A percentile compares a stretch with the other conserved stretches of the same genome.
Evolutionary conservation across 2,113 vertebrate genomes (phyloP).

Genomic region (zebrafish (Danio rerio)): GRCz12tu NC_133190.1:18369001-18369500

Average conservation of each 20-base stretch:
- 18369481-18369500: not conserved
- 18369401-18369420: conserved; percentile 63
- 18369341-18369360: conserved; percentile 6
- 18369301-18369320: conserved; percentile 6
- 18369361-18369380: conserved; percentile 26
- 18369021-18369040: not conserved
- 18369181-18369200: conserved; percentile 21
- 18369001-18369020: not conserved
- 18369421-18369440: conserved; percentile 62
- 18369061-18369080: not conserved
- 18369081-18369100: not conserved
- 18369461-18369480: conserved; percentile 16
- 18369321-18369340: not conserved
- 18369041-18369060: not conserved
- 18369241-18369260: not conserved
- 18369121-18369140: not conserved
- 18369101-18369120: not conserved
- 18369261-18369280: not conserved
- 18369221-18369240: conserved; percentile 12
- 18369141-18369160: not conserved
- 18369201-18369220: conserved; percentile 25
- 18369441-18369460: conserved; percentile 28
- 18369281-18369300: conserved; percentile 33
- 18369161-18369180: not conserved
- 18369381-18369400: conserved; percentile 57